Evolutionary conservation across 2,797 vertebrate genomes (phyloP), one percentile per base, ranked within the genome.

Genomic region (Adrianichthys oophorus): DNA sequence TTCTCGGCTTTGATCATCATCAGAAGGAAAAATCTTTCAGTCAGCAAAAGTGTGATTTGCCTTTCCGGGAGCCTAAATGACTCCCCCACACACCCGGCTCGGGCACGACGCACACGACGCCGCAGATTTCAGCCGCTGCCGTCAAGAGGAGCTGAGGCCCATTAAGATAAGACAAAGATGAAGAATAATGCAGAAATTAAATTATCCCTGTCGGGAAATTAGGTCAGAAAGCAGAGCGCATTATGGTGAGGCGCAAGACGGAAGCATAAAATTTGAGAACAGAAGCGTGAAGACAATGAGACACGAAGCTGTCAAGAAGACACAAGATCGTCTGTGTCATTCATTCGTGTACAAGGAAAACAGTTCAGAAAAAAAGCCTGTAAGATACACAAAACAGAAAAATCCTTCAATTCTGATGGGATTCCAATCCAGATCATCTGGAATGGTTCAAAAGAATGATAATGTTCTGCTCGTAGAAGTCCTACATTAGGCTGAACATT

Each of bases 81-180:
- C 2, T 2, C 55, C 51, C 57, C 62, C 64, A 55, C 81, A 65
- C 68, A 66, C 50, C 48, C 54, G 44, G 58, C 49, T 47, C 15
- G 43, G 65, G 49, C 57, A 17, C 60, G 56, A 57, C n/a, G n/a
- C 66, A 42, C 70, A 51, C 68, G 42, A 44, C 6, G 8, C 41
- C 66, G 62, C 3, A 6, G 57, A 65, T 81, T 76, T 79, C 62
- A 72, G 64, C 41, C 62, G 56, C 50, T 78, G 70, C 78, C 76
- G 83, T 81, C 60, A 70, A 24, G 50, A 65, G 68, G 74, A 77
- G 66, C 64, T 41, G 64, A 58, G 56, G 68, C 67, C 65, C 61
- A 79, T 87, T 79, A 83, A 82, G 80, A 87, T 84, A 81, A 85
- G 72, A 56, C 18, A 2, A 1, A 69, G 82, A 84, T 84, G 54